Base-by-base conservation (phyloP, 1,140 invertebrate genomes). In the Cydia pomonella region DNA sequence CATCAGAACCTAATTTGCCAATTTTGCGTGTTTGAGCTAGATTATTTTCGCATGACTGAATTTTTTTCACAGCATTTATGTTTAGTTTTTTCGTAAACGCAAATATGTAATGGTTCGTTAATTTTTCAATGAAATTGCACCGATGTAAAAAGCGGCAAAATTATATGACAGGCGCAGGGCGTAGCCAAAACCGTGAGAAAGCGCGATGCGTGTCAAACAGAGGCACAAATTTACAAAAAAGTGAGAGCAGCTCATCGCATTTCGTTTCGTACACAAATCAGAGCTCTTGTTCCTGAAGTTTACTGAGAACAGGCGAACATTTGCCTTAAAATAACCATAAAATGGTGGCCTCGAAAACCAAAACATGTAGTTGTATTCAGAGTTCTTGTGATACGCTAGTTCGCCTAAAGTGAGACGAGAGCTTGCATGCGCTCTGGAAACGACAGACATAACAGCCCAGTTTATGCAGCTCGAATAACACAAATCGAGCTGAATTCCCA, bases 121-220 rank as follows among this genome's bases (percentile, higher is more conserved):
- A 33, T 41, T 21, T 69, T 69, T 69, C 64, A 69, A 66, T 66
- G 25, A 66, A 66, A 66, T 66, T 66, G 63, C 63, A 10, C 27
- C 25, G 63, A 50, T 50, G 10, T 50, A 66, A 69, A 69, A 21
- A 38, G 29, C 29, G n/a, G 64, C 64, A 1, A 69, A 69, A 41
- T 69, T 69, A 69, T 38, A 69, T 69, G 64, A 69, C 64, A 69
- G 27, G n/a, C 64, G 9, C 27, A n/a, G 29, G 64, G 64, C 64
- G 64, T 69, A 69, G 12, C 64, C 64, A 41, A 69, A 69, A 41
- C 64, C 64, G 64, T 69, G 64, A 69, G 64, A 69, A 69, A 69
- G 27, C 64, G 25, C 29, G 29, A 69, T 69, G 27, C 64, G 29
- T 69, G 64, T 69, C 64, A 29, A 69, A 38, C 64, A 18, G 27